A percentile compares a stretch with the other conserved stretches of the same genome.
These are phyloP conservation scores for Coregonus sp. DNA, from an alignment of 2,797 vertebrate genomes.

Conservation along the genomic window DNA sequence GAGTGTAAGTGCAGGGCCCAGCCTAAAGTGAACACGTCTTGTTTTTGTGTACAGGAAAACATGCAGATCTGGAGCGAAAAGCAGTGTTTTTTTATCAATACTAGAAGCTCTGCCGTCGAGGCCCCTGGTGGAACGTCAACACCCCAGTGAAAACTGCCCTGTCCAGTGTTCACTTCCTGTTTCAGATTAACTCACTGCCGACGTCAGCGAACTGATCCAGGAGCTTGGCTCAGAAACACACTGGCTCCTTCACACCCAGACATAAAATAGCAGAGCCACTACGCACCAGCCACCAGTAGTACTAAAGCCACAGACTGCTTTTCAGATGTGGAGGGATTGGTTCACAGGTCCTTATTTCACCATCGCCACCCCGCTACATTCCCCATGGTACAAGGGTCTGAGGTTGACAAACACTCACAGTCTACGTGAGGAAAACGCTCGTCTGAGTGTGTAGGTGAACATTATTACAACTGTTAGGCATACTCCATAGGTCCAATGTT, in stretches of 20 bases:
- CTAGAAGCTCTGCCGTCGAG: neutral
- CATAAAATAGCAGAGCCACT: neutral
- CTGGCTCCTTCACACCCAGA: neutral
- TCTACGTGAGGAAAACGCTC: neutral
- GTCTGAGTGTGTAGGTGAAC: neutral
- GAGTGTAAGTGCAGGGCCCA: neutral
- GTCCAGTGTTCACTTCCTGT: neutral
- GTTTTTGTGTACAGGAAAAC: neutral
- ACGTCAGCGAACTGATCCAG: neutral
- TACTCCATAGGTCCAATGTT: neutral
- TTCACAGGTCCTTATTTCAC: conserved; percentile 4
- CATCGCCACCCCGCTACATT: conserved; percentile 12
- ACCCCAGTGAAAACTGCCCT: neutral
- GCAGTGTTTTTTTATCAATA: neutral
- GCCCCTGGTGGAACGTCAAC: neutral
- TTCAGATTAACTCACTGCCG: neutral
- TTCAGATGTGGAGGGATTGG: neutral
- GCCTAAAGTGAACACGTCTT: neutral
- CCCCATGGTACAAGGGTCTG: neutral
- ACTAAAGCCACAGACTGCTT: neutral
- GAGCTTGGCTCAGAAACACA: neutral
- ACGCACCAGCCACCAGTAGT: neutral
- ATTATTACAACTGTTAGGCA: neutral
- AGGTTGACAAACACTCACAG: neutral
- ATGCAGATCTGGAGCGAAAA: neutral